Base-by-base conservation (phyloP, 2,888 invertebrate genomes). In the Listrodromus nycthemerus region DNA sequence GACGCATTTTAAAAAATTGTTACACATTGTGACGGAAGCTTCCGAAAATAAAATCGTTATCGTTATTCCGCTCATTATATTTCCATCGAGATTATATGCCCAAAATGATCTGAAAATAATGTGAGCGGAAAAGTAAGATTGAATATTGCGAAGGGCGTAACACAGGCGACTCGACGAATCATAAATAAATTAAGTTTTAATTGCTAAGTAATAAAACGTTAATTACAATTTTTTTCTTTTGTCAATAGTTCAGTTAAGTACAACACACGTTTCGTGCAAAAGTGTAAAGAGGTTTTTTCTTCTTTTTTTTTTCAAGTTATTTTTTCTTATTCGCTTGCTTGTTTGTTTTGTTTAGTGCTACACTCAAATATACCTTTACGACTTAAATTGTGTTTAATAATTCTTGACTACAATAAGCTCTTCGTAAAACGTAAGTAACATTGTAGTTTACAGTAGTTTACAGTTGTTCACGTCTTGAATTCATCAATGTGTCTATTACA, bases 241-340 rank as follows among this genome's bases (percentile, higher is more conserved):
- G 89, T 92, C 90, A 90, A 91, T 91, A 89, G 88, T 90, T 61
- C 89, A 91, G 90, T 91, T 89, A 91, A 91, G 87, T 93, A 93
- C 92, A 93, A 93, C 92, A 92, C 92, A 92, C 93, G 91, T 92
- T 91, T 92, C 93, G 93, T 93, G 93, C 93, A 93, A 93, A 93
- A 93, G 92, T 93, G 92, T 92, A 92, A 92, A 92, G 92, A 93
- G 92, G 89, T 91, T 91, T 89, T 88, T 82, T 84, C 82, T 86
- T 85, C 88, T 55, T 77, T 84, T 41, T 65, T 83, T 63, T 65
- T 85, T 87, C 84, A 86, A 85, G 84, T 87, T 86, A 89, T 84
- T 85, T 61, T 48, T 71, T 67, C 79, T 76, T 61, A 80, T 76
- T 73, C 48, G 74, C 37, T 48, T 66, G 66, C 33, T 82, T 86